Percentiles rank a stretch among this genome's conserved stretches.
Conservation (phyloP, 2,113 vertebrate genomes). For the Miniopterus natalensis region DNA sequence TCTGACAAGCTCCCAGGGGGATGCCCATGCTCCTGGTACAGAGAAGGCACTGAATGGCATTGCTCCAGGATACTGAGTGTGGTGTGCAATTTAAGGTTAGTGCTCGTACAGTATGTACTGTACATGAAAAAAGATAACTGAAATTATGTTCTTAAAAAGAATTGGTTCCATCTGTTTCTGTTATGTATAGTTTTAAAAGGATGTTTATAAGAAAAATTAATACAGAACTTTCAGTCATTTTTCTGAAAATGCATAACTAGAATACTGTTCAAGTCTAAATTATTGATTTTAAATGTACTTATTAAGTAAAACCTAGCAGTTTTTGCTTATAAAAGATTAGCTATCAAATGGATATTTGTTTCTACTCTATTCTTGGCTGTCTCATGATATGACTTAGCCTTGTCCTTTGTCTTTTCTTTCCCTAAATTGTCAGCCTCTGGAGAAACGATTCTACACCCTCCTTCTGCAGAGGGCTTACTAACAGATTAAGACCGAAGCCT, state of each 20-base stretch:
- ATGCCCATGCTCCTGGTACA: neutral
- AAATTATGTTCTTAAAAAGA: constrained; percentile 62
- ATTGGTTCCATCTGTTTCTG: constrained; percentile 75
- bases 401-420: constrained; percentile 29
- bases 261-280: constrained; percentile 20
- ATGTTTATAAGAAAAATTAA: constrained; percentile 6
- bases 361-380: neutral
- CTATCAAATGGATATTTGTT: constrained; percentile 9
- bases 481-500: neutral
- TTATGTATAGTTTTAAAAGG: constrained; percentile 68
- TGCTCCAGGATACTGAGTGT: neutral
- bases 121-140: constrained; percentile 2
- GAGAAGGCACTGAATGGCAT: neutral
- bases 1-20: neutral
- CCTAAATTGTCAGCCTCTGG: constrained; percentile 10
- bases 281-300: constrained; percentile 5
- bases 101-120: accelerated
- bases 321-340: constrained; percentile 43
- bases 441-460: constrained; percentile 26
- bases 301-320: constrained; percentile 40
- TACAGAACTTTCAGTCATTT: constrained; percentile 45
- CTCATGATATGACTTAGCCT: neutral
- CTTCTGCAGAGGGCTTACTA: constrained; percentile 25
- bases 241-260: constrained; percentile 31
- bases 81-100: neutral